These are phyloP conservation scores for Solea solea DNA, from an alignment of 2,113 vertebrate genomes.

Conservation along the genomic window DNA sequence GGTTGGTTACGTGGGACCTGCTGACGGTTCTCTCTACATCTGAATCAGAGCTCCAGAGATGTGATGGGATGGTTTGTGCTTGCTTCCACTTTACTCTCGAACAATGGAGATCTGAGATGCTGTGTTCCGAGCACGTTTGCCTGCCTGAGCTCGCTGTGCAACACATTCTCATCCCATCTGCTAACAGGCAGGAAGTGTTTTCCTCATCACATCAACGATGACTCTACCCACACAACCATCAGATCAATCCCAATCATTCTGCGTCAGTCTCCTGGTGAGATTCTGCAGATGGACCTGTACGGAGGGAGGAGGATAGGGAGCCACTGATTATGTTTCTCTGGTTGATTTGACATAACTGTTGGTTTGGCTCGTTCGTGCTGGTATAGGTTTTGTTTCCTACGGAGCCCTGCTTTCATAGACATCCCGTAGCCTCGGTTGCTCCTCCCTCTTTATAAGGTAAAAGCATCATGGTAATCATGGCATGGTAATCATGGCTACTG, in stretches of 20 bases:
- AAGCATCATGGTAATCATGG: slow-evolving; percentile 16
- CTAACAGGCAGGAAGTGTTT: slow-evolving; percentile 69
- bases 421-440: slow-evolving; percentile 33
- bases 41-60: slow-evolving; percentile 67
- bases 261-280: slow-evolving; percentile 66
- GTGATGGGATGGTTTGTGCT: slow-evolving; percentile 17
- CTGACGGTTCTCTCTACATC: slow-evolving; percentile 97
- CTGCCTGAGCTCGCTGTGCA: slow-evolving; percentile 54
- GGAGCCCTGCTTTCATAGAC: slow-evolving; percentile 23
- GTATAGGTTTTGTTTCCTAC: slow-evolving; percentile 49
- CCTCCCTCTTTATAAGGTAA: slow-evolving; percentile 36
- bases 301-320: slow-evolving; percentile 21
- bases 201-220: slow-evolving; percentile 44
- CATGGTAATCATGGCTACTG: slow-evolving; percentile 49
- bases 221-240: slow-evolving; percentile 57
- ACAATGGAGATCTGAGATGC: slow-evolving; percentile 60
- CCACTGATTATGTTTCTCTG: slow-evolving; percentile 35
- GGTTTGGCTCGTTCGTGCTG: slow-evolving; percentile 35
- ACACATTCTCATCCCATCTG: slow-evolving; percentile 76
- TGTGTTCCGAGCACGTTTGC: slow-evolving; percentile 58
- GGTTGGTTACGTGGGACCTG: slow-evolving; percentile 95
- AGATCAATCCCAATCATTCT: slow-evolving; percentile 63
- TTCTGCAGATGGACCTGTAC: slow-evolving; percentile 41
- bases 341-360: slow-evolving; percentile 27
- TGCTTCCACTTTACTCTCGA: slow-evolving; percentile 32